phyloP scores from a whole-genome alignment of 2,888 invertebrate species.

The Coleophora flavipennella region DNA sequence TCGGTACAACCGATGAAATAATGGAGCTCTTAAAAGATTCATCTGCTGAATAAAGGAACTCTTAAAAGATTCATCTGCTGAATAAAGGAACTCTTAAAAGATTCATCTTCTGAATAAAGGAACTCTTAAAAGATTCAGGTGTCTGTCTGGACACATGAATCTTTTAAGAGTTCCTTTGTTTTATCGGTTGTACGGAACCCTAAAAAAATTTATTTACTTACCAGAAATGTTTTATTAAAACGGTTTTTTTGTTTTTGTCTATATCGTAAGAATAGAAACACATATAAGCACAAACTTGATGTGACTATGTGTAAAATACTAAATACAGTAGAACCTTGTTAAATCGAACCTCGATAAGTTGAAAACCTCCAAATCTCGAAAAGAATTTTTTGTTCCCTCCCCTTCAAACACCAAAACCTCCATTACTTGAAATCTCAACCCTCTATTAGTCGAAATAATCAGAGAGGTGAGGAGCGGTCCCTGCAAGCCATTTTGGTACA shows the following conservation, averaged over 20 bases:
- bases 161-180: too few species aligned
- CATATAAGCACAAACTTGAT: not conserved
- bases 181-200: too few species aligned
- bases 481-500: too few species aligned
- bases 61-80: not conserved
- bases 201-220: too few species aligned
- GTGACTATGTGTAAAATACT: not conserved
- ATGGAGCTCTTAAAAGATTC: not conserved
- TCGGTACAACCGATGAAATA: too few species aligned
- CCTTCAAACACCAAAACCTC: too few species aligned
- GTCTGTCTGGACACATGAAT: too few species aligned
- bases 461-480: too few species aligned
- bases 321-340: too few species aligned
- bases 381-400: too few species aligned
- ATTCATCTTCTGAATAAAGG: not conserved
- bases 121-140: not conserved
- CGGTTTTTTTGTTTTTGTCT: not conserved
- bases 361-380: too few species aligned
- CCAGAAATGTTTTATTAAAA: not conserved
- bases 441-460: not conserved
- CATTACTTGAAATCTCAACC: not conserved
- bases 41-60: not conserved
- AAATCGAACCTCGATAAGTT: too few species aligned
- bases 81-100: not conserved
- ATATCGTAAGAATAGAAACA: not conserved